Conservation (phyloP, 2,888 invertebrate genomes). For the Ophion ventricosus region DNA sequence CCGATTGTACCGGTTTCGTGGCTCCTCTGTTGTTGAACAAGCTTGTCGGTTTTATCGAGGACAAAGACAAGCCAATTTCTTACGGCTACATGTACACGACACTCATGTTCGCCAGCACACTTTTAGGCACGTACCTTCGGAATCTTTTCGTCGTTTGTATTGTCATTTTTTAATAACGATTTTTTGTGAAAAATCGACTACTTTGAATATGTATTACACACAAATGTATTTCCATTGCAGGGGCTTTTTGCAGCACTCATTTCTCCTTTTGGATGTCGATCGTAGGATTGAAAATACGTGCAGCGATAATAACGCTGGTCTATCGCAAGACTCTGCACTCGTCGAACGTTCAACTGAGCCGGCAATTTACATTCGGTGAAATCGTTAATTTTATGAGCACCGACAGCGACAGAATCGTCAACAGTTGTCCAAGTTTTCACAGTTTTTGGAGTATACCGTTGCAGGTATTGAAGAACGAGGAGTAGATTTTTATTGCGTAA, state of each 20-base stretch:
- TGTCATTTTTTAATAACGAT: conserved; percentile 6
- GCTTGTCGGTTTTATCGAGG: conserved; percentile 91
- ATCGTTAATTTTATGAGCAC: conserved; percentile 98
- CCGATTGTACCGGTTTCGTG: conserved; percentile 93
- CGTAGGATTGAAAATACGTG: conserved; percentile 94
- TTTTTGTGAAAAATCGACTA: not conserved
- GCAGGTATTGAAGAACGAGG: conserved; percentile 85
- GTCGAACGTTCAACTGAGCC: conserved; percentile 78
- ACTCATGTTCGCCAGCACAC: conserved; percentile 87
- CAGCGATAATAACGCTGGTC: conserved; percentile 92
- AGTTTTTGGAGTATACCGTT: conserved; percentile 98
- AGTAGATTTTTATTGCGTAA: not conserved
- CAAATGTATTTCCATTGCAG: conserved; percentile 80
- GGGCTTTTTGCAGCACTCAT: conserved; percentile 92
- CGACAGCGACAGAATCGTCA: conserved; percentile 97
- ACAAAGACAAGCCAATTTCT: conserved; percentile 87
- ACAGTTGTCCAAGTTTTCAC: conserved; percentile 98
- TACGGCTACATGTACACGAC: conserved; percentile 88
- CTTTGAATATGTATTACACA: not conserved
- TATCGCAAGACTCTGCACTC: conserved; percentile 88
- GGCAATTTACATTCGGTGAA: conserved; percentile 89
- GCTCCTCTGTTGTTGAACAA: conserved; percentile 94
- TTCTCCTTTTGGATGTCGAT: conserved; percentile 95
- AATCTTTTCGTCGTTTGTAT: not conserved
- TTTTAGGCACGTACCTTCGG: conserved; percentile 86